Conservation (phyloP, 2,797 vertebrate species). For the Myripristis jacobus region DNA sequence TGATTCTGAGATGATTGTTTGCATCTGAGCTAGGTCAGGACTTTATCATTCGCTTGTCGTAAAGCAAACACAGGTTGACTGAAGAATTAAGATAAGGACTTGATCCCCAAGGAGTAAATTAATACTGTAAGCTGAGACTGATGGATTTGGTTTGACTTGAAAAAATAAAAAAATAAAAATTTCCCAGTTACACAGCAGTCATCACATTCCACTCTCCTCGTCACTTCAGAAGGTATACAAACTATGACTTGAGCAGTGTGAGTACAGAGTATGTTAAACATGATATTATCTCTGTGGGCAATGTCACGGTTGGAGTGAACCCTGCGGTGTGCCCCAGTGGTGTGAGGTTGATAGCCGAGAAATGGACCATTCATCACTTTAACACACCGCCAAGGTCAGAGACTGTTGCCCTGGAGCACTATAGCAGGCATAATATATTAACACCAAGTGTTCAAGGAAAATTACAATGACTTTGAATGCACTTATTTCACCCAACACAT, state of each 20-base stretch:
- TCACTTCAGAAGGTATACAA: constrained; percentile 4
- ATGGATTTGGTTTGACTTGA: not conserved
- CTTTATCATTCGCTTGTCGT: not conserved
- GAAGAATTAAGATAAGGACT: not conserved
- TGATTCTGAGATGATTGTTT: not conserved
- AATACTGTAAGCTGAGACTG: not conserved
- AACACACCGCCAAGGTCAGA: constrained; percentile 72
- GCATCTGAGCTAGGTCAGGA: not conserved
- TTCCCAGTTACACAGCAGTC: not conserved
- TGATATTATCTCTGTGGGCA: constrained; percentile 60
- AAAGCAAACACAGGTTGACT: not conserved
- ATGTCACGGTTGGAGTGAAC: constrained; percentile 63
- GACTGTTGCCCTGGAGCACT: constrained; percentile 59
- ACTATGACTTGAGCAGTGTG: constrained; percentile 28
- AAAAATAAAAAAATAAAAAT: not conserved
- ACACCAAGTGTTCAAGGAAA: constrained; percentile 57
- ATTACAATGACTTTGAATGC: constrained; percentile 67
- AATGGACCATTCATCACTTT: constrained; percentile 74
- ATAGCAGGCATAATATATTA: constrained; percentile 68
- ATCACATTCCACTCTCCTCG: constrained; percentile 7
- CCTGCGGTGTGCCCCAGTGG: constrained; percentile 55
- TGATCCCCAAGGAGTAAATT: not conserved
- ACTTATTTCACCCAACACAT: constrained; percentile 39
- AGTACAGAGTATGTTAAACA: constrained; percentile 40
- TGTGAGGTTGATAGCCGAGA: constrained; percentile 55